Evolutionary conservation across 2,113 vertebrate species (phyloP), one percentile per base, ranked within the genome.

Genomic region (Taurulus bubalis): DNA sequence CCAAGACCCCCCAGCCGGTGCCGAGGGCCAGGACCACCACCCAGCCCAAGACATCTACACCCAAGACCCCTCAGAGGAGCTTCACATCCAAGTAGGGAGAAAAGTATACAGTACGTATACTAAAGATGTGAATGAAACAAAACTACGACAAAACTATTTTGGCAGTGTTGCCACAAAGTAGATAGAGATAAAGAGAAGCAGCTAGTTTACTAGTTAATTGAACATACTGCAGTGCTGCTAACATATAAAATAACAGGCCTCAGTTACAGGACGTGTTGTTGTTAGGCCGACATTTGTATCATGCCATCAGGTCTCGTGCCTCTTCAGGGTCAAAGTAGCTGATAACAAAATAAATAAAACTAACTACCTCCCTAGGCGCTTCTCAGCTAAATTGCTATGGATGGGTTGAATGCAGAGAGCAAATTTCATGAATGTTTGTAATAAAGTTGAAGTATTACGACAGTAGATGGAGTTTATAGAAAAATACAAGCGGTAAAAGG

Each of bases 11-110:
- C 0, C 93, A 95, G 89, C 89, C 92, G 22, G 86, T 93, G 26
- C 88, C 73, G 0, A 88, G 94, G 89, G 73, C 89, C 88, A 92
- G 88, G 86, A 92, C 15, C 81, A 51, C 22, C 90, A 1, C 53
- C 26, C 40, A 88, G 24, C 92, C 96, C 22, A 95, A 85, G 24
- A 95, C 89, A 0, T 95, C 96, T 12, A 94, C 93, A 15, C 94
- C 95, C 80, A 71, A 62, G 82, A 71, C 53, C 0, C 16, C 62
- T 6, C 12, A 8, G 26, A 90, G 42, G 82, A 72, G 15, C 47
- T 16, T 71, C 58, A 3, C 51, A 22, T 20, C 49, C 63, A 92
- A 38, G 93, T 94, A 89, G 65, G 63, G 60, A 71, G 20, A 51
- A 60, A 1, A 14, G 6, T 40, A 40, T 42, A 24, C n/a, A 26